phyloP scores from a whole-genome alignment of 2,888 invertebrate species.

The Drosophila parthenogenetica region DNA sequence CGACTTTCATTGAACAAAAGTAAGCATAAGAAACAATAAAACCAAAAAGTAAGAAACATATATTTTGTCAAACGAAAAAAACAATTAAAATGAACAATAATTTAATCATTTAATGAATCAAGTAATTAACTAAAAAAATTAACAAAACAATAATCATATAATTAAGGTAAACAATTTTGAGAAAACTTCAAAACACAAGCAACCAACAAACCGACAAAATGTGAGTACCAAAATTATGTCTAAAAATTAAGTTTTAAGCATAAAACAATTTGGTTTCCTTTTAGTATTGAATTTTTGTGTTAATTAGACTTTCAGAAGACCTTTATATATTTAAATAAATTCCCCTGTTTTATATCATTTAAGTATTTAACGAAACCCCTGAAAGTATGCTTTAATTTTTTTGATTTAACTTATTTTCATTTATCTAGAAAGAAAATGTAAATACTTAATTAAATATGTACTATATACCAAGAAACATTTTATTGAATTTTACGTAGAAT shows the following conservation, averaged over 20 bases:
- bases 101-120: conserved; percentile 5
- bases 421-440: too few relatives aligned
- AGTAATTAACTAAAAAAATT: neutral
- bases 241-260: neutral
- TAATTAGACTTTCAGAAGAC: conserved; percentile 7
- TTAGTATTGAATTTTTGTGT: neutral
- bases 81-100: neutral
- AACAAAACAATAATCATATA: conserved; percentile 11
- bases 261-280: too few relatives aligned
- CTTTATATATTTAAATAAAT: neutral
- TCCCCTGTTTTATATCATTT: neutral
- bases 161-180: conserved; percentile 11
- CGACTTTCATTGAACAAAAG: neutral
- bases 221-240: conserved; percentile 27
- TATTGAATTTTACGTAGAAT: too few relatives aligned
- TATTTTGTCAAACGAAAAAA: neutral
- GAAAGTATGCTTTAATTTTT: neutral
- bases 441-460: too few relatives aligned
- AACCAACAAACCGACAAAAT: conserved; percentile 26
- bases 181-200: conserved; percentile 10
- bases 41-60: neutral
- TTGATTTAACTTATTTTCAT: neutral
- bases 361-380: neutral
- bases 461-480: too few relatives aligned
- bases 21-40: neutral